Evolutionary conservation across 2,888 invertebrate species (phyloP).

Genomic region (Neoscelio sp.): DNA sequence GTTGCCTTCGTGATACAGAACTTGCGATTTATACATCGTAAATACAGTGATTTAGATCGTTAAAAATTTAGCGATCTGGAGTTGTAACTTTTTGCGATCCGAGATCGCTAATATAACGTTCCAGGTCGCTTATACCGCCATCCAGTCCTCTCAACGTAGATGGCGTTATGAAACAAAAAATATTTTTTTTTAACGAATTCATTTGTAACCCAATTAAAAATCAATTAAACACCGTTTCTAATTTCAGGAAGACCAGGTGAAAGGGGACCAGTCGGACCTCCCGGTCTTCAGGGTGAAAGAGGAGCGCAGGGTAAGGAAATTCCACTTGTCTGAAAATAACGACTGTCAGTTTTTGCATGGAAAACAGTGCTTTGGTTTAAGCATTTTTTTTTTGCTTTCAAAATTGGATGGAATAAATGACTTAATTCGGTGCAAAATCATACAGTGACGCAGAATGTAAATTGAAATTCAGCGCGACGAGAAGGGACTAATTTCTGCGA

Average conservation of each 20-base stretch:
- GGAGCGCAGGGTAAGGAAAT: slow-evolving; percentile 56
- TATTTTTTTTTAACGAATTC: too few relatives aligned
- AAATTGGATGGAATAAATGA: slow-evolving; percentile 42
- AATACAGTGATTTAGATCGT: too few relatives aligned
- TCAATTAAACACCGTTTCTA: not conserved
- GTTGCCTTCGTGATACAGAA: too few relatives aligned
- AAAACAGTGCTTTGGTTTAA: too few relatives aligned
- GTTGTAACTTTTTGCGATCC: too few relatives aligned
- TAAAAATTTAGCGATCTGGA: too few relatives aligned
- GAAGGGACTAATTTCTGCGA: slow-evolving; percentile 49
- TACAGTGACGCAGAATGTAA: slow-evolving; percentile 46
- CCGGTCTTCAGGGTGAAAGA: slow-evolving; percentile 85
- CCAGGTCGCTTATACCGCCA: too few relatives aligned
- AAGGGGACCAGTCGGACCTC: slow-evolving; percentile 88
- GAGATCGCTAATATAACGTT: too few relatives aligned
- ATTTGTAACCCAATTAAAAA: too few relatives aligned
- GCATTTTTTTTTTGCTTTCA: not conserved
- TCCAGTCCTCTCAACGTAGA: too few relatives aligned
- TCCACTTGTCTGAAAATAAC: not conserved
- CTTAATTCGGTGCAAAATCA: slow-evolving; percentile 46
- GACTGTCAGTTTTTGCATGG: not conserved
- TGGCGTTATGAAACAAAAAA: too few relatives aligned
- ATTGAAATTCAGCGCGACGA: slow-evolving; percentile 43
- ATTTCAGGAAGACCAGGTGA: slow-evolving; percentile 87
- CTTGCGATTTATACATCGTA: too few relatives aligned